Base-by-base conservation (phyloP, 92 coral and sea anemone species). In the Palythoa heliodiscus region DNA sequence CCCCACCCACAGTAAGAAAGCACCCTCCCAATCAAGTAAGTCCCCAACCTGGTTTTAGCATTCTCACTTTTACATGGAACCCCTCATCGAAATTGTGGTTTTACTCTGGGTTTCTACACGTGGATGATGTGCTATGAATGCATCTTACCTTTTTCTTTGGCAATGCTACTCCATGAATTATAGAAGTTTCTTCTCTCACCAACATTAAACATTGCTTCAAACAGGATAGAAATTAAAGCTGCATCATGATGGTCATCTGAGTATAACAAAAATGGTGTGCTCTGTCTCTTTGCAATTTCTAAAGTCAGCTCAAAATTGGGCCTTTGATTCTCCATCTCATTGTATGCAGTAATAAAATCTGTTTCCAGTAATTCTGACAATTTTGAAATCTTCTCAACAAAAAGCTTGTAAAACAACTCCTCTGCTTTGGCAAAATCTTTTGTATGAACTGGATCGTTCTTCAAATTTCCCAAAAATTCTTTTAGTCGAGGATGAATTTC, bases 401-500 rank as follows among this genome's bases (percentile, higher is more conserved):
- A 93, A 69, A 75, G 91, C 35, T 71, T 53, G 53, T 75, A 88
- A 63, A 93, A 93, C 48, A 83, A 83, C 16, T 70, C 81, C 23
- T 91, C 90, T 19, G 93, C 97, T 43, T 86, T 67, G 1, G 52
- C 61, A 67, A 87, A 93, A 5, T 39, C 57, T 7, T 52, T 63
- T 1, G 52, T 20, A 82, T 85, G 81, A 43, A 17, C 52, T 25
- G 84, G 73, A 22, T 53, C 68, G 3, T 69, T 73, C 61, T 82
- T 75, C 15, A 91, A 75, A 50, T 87, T 83, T 24, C 60, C 68
- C 14, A 92, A 89, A 87, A 87, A 89, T 25, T 89, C 90, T 67
- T 70, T 79, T 55, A 91, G 70, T n/a, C 90, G 78, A 13, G 92
- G 88, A 78, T 93, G 97, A 76, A 89, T 91, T 76, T 93, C 93